These are phyloP conservation scores for Callorhinus ursinus DNA, from an alignment of 2,113 vertebrate genomes.

Conservation along the genomic window DNA sequence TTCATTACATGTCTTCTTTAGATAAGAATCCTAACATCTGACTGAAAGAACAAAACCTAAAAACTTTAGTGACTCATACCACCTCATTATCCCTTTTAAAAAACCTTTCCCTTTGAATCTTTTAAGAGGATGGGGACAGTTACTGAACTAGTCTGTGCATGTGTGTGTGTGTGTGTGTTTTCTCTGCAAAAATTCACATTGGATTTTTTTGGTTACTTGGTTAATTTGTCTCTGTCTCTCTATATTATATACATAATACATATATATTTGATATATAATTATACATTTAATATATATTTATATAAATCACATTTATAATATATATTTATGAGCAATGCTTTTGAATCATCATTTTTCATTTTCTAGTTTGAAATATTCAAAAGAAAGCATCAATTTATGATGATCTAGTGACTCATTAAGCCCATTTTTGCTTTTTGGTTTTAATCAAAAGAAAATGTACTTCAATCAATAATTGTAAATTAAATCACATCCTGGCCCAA, in stretches of 20 bases:
- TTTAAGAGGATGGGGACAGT: background rate
- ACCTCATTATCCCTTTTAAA: slow-evolving; percentile 4
- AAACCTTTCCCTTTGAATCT: no score
- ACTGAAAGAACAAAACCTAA: background rate
- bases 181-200: background rate
- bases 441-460: background rate
- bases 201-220: background rate
- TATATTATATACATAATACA: no score
- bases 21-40: background rate
- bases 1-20: slow-evolving; percentile 25
- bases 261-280: no score
- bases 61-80: background rate
- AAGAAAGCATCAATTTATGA: background rate
- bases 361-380: slow-evolving; percentile 35
- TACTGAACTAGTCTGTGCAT: background rate
- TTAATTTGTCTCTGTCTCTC: background rate
- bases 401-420: background rate
- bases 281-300: no score
- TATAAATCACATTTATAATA: background rate
- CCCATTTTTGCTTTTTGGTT: background rate
- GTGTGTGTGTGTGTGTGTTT: background rate
- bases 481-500: background rate
- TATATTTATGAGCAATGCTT: background rate
- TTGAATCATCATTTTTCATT: background rate
- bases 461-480: background rate